Conservation (phyloP, 2,888 invertebrate genomes). For the Crocallis elinguaria region DNA sequence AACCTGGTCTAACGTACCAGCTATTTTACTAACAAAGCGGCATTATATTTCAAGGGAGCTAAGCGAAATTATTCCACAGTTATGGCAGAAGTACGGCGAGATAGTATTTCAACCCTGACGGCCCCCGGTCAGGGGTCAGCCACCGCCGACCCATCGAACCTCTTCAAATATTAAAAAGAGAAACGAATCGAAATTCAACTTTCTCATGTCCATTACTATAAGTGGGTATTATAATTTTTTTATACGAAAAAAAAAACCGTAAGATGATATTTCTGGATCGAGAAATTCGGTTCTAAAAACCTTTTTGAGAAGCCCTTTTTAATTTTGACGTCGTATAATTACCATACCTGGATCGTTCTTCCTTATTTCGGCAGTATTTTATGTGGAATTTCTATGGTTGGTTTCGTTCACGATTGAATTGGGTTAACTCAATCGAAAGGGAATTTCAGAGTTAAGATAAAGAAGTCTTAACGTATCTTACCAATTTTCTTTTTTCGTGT, state of each 20-base stretch:
- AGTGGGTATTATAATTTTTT: constrained; percentile 27
- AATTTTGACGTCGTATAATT: constrained; percentile 9
- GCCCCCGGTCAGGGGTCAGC: constrained; percentile 53
- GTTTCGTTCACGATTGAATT: background rate
- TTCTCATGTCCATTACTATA: constrained; percentile 42
- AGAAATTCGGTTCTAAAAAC: constrained; percentile 14
- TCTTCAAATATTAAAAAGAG: constrained; percentile 71
- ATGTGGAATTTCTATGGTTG: background rate
- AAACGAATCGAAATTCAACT: constrained; percentile 65
- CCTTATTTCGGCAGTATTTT: too few species aligned
- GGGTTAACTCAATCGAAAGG: too few species aligned
- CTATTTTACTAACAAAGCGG: constrained; percentile 16
- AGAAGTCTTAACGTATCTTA: too few species aligned
- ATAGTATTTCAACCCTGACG: constrained; percentile 52
- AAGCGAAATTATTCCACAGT: constrained; percentile 22
- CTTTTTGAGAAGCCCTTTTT: constrained; percentile 5
- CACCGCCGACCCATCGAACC: constrained; percentile 59
- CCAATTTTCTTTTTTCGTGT: too few species aligned
- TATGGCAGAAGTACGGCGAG: constrained; percentile 21
- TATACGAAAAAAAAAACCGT: constrained; percentile 18
- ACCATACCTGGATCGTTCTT: background rate
- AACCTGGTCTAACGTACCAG: background rate
- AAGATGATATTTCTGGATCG: constrained; percentile 11
- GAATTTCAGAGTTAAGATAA: background rate
- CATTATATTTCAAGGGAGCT: constrained; percentile 22